Percentiles rank a stretch among this genome's conserved stretches.
Evolutionary conservation across 1,140 invertebrate genomes (phyloP).

Genomic region (Macrotrachela quadricornifera): DNA sequence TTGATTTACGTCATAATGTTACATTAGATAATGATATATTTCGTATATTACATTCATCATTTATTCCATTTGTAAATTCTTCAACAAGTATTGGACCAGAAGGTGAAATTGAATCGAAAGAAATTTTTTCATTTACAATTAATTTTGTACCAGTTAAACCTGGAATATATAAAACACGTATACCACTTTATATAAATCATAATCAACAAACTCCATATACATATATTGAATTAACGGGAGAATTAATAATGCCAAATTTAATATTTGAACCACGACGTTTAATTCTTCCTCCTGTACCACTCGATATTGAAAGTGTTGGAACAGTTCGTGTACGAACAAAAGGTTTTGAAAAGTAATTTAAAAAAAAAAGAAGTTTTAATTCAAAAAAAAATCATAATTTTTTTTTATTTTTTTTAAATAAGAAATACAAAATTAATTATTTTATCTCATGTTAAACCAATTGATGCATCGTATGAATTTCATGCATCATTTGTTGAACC

Average conservation of each 20-base stretch:
- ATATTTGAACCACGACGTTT: constrained; percentile 26
- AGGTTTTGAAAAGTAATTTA: constrained; percentile 20
- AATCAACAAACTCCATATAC: constrained; percentile 21
- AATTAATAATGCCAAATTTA: constrained; percentile 19
- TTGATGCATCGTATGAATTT: too few relatives aligned
- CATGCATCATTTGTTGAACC: too few relatives aligned
- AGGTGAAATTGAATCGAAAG: constrained; percentile 20
- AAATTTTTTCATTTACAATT: constrained; percentile 18
- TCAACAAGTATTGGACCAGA: constrained; percentile 15
- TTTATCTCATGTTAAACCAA: too few relatives aligned
- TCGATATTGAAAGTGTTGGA: constrained; percentile 16
- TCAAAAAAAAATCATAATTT: too few relatives aligned
- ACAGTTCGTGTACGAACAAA: constrained; percentile 20
- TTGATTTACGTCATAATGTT: constrained; percentile 16
- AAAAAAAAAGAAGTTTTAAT: neutral
- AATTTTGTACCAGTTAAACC: constrained; percentile 24
- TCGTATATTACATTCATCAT: constrained; percentile 8
- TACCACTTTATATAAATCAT: constrained; percentile 24
- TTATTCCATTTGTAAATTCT: neutral
- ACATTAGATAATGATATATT: constrained; percentile 20
- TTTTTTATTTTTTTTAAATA: too few relatives aligned
- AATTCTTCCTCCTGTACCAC: constrained; percentile 24
- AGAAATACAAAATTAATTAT: constrained; percentile 12
- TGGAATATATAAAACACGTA: constrained; percentile 15
- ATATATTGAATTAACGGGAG: constrained; percentile 18